phyloP scores from a whole-genome alignment of 2,797 vertebrate genomes.

The Adelosebastes latens region DNA sequence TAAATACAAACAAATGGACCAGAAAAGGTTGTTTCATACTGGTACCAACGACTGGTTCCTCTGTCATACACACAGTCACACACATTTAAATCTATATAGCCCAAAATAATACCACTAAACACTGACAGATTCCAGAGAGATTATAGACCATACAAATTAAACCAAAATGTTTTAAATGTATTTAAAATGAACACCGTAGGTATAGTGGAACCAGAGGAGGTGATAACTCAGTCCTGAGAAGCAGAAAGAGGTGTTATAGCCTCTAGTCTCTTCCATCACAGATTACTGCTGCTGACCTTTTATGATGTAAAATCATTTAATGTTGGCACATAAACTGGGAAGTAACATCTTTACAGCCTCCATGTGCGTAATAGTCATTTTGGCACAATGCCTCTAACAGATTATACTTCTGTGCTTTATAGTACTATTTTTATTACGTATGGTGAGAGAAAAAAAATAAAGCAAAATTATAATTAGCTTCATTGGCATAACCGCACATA shows the following conservation, averaged over 20 bases:
- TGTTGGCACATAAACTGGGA: not conserved
- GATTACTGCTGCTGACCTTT: not conserved
- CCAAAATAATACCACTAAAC: not conserved
- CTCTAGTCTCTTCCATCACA: not conserved
- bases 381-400: not conserved
- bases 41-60: not conserved
- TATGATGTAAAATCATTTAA: not conserved
- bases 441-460: not conserved
- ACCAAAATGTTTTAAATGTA: not conserved
- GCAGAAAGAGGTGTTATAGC: not conserved
- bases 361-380: not conserved
- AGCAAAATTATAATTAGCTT: not conserved
- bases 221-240: not conserved
- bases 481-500: not conserved
- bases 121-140: not conserved
- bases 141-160: not conserved
- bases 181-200: too few relatives aligned
- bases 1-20: slow-evolving; percentile 30
- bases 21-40: not conserved
- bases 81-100: not conserved
- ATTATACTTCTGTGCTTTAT: not conserved
- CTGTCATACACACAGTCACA: not conserved
- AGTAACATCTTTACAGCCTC: not conserved
- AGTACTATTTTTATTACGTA: not conserved
- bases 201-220: not conserved